phyloP scores from a whole-genome alignment of 1,140 invertebrate species.

The Ceratosolen solmsi region DNA sequence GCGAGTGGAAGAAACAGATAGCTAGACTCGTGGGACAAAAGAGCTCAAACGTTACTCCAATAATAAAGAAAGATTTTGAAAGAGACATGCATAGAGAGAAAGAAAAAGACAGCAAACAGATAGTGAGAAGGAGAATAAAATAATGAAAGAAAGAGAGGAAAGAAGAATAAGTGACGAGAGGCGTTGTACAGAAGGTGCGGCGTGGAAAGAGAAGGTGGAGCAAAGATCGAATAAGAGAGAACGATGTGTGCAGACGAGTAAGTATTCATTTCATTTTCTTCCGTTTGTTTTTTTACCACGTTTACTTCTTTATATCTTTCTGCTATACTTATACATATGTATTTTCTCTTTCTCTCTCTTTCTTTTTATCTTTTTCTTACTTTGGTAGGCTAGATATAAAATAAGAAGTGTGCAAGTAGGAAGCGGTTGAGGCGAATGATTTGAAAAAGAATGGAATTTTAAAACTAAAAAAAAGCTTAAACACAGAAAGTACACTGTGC shows the following conservation, averaged over 20 bases:
- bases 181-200: constrained; percentile 36
- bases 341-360: constrained; percentile 6
- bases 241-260: background rate
- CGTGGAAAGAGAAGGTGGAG: constrained; percentile 55
- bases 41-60: constrained; percentile 44
- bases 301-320: too few species aligned
- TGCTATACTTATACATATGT: constrained; percentile 27
- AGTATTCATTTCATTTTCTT: constrained; percentile 37
- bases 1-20: background rate
- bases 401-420: background rate
- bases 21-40: constrained; percentile 41
- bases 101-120: background rate
- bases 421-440: constrained; percentile 38
- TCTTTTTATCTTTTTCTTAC: constrained; percentile 10
- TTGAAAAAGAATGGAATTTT: constrained; percentile 39
- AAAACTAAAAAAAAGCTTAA: too few species aligned
- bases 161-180: constrained; percentile 21
- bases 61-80: constrained; percentile 16
- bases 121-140: constrained; percentile 53
- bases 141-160: background rate
- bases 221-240: constrained; percentile 60
- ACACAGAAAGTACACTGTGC: background rate
- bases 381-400: background rate
- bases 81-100: background rate
- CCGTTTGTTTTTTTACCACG: too few species aligned